These are phyloP conservation scores for Pseudomyrmex sp. DNA, from an alignment of 1,140 invertebrate species.

Conservation along the genomic window DNA sequence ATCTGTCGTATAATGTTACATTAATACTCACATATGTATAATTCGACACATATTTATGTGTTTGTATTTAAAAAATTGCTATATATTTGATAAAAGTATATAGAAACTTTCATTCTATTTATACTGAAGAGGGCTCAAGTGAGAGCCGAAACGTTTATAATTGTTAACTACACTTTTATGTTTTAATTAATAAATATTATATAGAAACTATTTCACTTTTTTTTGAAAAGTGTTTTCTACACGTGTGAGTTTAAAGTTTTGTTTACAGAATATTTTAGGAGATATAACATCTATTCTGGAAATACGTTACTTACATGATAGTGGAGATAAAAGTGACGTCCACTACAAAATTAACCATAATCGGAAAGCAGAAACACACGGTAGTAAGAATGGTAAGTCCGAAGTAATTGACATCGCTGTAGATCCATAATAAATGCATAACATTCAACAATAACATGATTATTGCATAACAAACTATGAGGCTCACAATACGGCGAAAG, in stretches of 20 bases:
- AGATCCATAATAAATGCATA: background rate
- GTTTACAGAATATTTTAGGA: background rate
- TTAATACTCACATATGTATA: background rate
- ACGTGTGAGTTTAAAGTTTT: background rate
- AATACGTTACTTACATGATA: slow-evolving; percentile 36
- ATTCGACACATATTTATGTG: background rate
- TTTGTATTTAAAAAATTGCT: background rate
- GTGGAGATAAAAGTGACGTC: background rate
- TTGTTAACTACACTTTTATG: too few species aligned
- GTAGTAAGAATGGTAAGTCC: background rate
- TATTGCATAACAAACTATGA: background rate
- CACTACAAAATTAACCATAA: slow-evolving; percentile 27
- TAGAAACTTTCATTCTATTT: too few species aligned
- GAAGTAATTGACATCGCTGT: background rate
- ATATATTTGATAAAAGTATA: background rate
- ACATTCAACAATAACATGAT: background rate
- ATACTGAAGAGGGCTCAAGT: too few species aligned
- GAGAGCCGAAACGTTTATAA: too few species aligned
- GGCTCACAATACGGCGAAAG: background rate
- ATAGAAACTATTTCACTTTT: background rate
- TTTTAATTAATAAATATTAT: too few species aligned
- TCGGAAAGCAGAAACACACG: background rate
- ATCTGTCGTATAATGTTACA: background rate
- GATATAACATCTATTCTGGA: background rate
- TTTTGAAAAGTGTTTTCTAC: too few species aligned